Evolutionary conservation across 2,797 vertebrate species (phyloP), one percentile per base, ranked within the genome.

Genomic region (Rhynchotus rufescens): DNA sequence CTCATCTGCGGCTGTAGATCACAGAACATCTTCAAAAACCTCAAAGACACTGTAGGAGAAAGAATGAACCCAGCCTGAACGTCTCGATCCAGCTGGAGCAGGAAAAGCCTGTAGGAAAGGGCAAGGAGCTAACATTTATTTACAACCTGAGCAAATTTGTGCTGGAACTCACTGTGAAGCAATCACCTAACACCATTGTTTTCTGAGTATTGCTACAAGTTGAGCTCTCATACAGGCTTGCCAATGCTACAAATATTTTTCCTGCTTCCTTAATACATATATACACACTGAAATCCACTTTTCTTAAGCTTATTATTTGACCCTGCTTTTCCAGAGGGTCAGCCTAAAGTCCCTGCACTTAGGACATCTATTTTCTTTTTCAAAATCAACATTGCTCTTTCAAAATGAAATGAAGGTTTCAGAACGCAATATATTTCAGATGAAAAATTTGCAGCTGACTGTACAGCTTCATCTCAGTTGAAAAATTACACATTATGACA

Each of bases 401-500:
- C 32, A 47, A 78, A 88, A 34, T 80, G 49, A 68, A 92, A 71
- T 22, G 7, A 92, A 89, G 13, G 52, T 23, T 94, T 84, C 44
- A n/a, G 47, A 84, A 10, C 28, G 38, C 17, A 86, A 20, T 36
- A 86, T 21, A 28, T 47, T 51, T 51, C 32, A 40, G 52, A 94
- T 62, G 15, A 93, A 93, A 80, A 89, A 86, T 42, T 84, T 71
- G 76, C 26, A 89, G 44, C 38, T 72, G 38, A n/a, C 30, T 60
- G 16, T 72, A 34, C 20, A 69, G 59, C 38, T 80, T 86, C 57
- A 54, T 62, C 54, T 20, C 54, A 38, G 49, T 25, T 85, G 59
- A 85, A 85, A 85, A 87, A 95, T 84, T 75, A 38, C 78, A 80
- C 45, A 47, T 86, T 59, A 75, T 38, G 66, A 80, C 83, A 47